A percentile compares a stretch with the other conserved stretches of the same genome.
Evolutionary conservation across 2,888 invertebrate species (phyloP).

Genomic region (Philaethria dido): DNA sequence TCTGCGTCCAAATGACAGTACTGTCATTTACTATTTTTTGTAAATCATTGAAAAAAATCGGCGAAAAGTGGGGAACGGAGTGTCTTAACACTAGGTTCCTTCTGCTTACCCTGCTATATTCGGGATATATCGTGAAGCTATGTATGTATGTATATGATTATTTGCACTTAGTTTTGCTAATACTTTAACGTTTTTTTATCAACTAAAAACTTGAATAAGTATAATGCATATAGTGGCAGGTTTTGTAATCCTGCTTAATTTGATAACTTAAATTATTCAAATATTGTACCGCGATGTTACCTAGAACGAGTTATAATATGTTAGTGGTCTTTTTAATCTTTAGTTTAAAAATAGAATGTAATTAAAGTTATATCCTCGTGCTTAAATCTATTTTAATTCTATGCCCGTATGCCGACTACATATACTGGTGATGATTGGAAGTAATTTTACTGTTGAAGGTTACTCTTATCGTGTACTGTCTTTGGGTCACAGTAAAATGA

Average conservation of each 20-base stretch:
- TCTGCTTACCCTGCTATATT: too few relatives aligned
- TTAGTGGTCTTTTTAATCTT: neutral
- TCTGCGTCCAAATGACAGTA: too few relatives aligned
- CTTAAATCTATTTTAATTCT: conserved; percentile 21
- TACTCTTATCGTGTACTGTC: conserved; percentile 30
- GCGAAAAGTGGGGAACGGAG: too few relatives aligned
- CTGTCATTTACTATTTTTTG: too few relatives aligned
- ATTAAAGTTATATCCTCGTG: conserved; percentile 4
- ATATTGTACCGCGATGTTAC: neutral
- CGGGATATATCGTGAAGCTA: too few relatives aligned
- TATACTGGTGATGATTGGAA: conserved; percentile 29
- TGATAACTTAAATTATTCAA: neutral
- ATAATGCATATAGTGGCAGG: too few relatives aligned
- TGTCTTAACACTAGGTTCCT: too few relatives aligned
- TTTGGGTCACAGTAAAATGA: conserved; percentile 22
- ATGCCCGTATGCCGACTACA: conserved; percentile 19
- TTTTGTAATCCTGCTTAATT: neutral
- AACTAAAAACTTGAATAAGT: too few relatives aligned
- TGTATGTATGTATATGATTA: too few relatives aligned
- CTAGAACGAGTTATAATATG: neutral
- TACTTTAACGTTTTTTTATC: neutral
- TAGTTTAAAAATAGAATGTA: conserved; percentile 6
- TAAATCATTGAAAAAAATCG: too few relatives aligned
- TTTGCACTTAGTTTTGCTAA: too few relatives aligned
- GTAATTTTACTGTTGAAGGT: conserved; percentile 33